These are phyloP conservation scores for Calliopsis andreniformis DNA, from an alignment of 1,140 invertebrate genomes.

Conservation along the genomic window DNA sequence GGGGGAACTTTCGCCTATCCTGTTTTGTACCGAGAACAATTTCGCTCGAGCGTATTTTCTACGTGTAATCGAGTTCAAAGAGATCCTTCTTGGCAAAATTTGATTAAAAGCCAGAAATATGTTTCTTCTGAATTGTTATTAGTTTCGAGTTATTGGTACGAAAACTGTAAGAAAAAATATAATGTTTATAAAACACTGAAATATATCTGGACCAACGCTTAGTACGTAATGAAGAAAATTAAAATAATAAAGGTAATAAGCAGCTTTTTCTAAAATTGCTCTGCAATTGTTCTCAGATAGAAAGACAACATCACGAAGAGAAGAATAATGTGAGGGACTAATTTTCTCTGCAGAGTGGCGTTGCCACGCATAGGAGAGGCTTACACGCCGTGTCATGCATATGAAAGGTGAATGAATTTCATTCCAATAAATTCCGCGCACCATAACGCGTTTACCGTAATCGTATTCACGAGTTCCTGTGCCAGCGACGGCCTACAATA, in stretches of 20 bases:
- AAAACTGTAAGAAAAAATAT: too few species aligned
- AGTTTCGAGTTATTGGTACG: too few species aligned
- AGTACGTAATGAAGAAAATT: too few species aligned
- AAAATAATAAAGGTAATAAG: too few species aligned
- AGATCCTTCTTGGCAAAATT: conserved; percentile 1
- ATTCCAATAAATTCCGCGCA: conserved; percentile 43
- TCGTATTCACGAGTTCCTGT: conserved; percentile 35
- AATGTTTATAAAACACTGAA: too few species aligned
- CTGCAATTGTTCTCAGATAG: too few species aligned
- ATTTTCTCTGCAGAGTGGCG: neutral
- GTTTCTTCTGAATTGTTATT: too few species aligned
- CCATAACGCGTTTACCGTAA: conserved; percentile 57
- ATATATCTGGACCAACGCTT: too few species aligned
- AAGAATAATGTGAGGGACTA: conserved; percentile 5
- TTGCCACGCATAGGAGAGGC: neutral
- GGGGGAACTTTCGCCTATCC: conserved; percentile 11
- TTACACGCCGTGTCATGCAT: neutral
- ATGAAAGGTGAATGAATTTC: conserved; percentile 52
- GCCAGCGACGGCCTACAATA: conserved; percentile 30
- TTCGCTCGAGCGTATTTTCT: neutral
- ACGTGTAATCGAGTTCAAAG: conserved; percentile 43
- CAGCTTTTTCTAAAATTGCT: too few species aligned
- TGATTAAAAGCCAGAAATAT: too few species aligned
- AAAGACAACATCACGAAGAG: neutral
- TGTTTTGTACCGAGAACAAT: conserved; percentile 19